Evolutionary conservation across 2,888 invertebrate species (phyloP).

Genomic region (Druceiella hillmani): DNA sequence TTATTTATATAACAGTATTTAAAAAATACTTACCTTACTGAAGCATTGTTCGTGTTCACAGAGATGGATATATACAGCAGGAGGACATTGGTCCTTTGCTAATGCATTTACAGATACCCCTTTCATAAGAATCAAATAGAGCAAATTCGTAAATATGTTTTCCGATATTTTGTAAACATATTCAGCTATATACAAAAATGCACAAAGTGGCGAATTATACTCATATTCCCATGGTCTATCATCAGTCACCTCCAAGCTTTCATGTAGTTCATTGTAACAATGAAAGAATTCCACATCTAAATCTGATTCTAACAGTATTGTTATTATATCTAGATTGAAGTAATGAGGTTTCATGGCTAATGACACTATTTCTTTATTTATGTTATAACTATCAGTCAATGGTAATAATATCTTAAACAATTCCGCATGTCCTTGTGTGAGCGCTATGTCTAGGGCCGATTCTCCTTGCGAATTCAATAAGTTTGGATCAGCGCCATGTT

Average conservation of each 20-base stretch:
- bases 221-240: conserved; percentile 31
- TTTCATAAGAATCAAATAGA: conserved; percentile 38
- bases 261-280: conserved; percentile 33
- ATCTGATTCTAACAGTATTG: conserved; percentile 35
- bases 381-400: conserved; percentile 31
- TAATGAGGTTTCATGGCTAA: conserved; percentile 42
- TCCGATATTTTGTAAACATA: conserved; percentile 37
- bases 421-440: conserved; percentile 32
- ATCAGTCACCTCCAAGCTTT: too few relatives aligned
- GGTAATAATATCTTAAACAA: conserved; percentile 35
- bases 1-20: conserved; percentile 7
- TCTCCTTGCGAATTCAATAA: conserved; percentile 34
- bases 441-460: conserved; percentile 36
- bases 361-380: conserved; percentile 36
- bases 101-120: conserved; percentile 39
- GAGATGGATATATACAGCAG: conserved; percentile 41
- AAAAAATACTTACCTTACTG: conserved; percentile 34
- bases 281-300: conserved; percentile 42
- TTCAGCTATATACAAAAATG: conserved; percentile 39
- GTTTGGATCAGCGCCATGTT: conserved; percentile 39
- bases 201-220: conserved; percentile 38
- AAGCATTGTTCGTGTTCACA: conserved; percentile 34
- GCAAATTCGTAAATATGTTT: conserved; percentile 37
- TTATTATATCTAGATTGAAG: conserved; percentile 40
- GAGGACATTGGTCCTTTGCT: conserved; percentile 40